Percentiles rank a stretch among this genome's conserved stretches.
Evolutionary conservation across 2,888 invertebrate species (phyloP).

Genomic region (Nomada lathburiana): DNA sequence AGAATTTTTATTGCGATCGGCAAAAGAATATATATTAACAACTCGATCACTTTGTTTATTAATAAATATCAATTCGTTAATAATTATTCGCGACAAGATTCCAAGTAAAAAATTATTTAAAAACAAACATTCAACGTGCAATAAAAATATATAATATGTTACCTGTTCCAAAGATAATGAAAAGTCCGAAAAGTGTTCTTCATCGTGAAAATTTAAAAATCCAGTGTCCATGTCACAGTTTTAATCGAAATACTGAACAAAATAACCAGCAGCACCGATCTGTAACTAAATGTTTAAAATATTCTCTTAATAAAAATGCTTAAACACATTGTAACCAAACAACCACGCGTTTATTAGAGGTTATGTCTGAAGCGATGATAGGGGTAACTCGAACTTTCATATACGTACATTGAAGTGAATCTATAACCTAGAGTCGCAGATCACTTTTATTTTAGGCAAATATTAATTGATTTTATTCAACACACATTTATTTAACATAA

Average conservation of each 20-base stretch:
- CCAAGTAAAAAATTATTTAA: no score
- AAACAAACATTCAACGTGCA: neutral
- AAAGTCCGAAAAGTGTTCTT: constrained; percentile 85
- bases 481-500: neutral
- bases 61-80: neutral
- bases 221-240: constrained; percentile 84
- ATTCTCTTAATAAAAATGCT: constrained; percentile 2
- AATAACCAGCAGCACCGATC: constrained; percentile 5
- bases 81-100: no score
- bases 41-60: neutral
- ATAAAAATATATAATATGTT: constrained; percentile 44
- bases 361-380: constrained; percentile 52
- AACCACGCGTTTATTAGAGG: constrained; percentile 66
- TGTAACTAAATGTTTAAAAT: constrained; percentile 28
- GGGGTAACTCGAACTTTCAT: constrained; percentile 12
- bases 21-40: no score
- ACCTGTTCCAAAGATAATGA: constrained; percentile 79
- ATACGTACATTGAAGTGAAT: constrained; percentile 5
- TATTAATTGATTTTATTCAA: neutral
- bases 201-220: constrained; percentile 85
- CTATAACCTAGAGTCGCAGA: neutral
- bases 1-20: no score
- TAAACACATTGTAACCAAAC: neutral
- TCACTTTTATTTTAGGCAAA: neutral
- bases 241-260: constrained; percentile 9